Conservation (phyloP, 1,140 invertebrate genomes). For the Muscidifurax raptorellus region DNA sequence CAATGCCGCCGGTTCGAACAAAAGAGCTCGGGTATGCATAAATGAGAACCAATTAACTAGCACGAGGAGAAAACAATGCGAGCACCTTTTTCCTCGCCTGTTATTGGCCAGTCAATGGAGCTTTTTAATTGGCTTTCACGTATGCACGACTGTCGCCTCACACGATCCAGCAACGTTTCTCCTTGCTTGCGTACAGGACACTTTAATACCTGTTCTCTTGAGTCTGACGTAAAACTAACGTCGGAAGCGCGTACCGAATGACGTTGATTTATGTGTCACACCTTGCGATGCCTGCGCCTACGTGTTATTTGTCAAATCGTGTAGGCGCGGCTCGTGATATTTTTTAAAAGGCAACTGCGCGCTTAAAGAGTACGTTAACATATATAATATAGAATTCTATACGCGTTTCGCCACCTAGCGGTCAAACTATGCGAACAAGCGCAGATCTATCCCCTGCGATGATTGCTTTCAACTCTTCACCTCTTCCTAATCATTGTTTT, state of each 20-base stretch:
- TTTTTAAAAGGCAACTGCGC: too few species aligned
- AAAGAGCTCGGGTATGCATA: neutral
- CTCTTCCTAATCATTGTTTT: too few species aligned
- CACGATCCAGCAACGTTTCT: conserved; percentile 16
- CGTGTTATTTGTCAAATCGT: too few species aligned
- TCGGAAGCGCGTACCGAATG: neutral
- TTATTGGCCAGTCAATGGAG: conserved; percentile 4
- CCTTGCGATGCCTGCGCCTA: too few species aligned
- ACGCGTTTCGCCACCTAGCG: too few species aligned
- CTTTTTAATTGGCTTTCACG: conserved; percentile 31
- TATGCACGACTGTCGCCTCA: conserved; percentile 14
- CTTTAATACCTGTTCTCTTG: conserved; percentile 7
- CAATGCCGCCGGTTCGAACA: neutral
- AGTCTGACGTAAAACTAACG: conserved; percentile 4
- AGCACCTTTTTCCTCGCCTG: neutral
- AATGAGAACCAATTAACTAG: conserved; percentile 29
- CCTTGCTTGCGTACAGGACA: neutral
- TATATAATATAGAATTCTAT: too few species aligned
- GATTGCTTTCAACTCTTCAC: too few species aligned
- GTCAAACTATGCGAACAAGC: too few species aligned
- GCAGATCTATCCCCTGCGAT: too few species aligned
- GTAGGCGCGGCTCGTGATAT: too few species aligned
- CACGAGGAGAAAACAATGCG: conserved; percentile 29
- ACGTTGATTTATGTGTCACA: conserved; percentile 35
- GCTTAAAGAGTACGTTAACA: too few species aligned